A percentile compares a stretch with the other conserved stretches of the same genome.
Conservation (phyloP, 1,140 invertebrate species). For the Acromyrmex charruanus region DNA sequence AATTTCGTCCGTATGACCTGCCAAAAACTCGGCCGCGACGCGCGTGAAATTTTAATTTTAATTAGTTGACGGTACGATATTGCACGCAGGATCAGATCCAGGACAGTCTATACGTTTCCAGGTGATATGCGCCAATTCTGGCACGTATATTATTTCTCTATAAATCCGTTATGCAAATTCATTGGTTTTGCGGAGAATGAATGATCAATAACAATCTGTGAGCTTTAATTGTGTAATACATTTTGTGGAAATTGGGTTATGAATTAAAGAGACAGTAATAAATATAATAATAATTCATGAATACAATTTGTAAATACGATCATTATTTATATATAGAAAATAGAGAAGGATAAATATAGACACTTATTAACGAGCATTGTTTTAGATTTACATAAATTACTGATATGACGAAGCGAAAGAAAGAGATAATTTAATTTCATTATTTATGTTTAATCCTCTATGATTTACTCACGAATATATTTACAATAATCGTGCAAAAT, state of each 20-base stretch:
- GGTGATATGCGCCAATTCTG: constrained; percentile 13
- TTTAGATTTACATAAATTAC: not conserved
- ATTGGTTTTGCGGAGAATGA: not conserved
- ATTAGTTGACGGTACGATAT: constrained; percentile 47
- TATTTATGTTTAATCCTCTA: not conserved
- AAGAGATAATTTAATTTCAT: constrained; percentile 4
- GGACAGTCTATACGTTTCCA: constrained; percentile 16
- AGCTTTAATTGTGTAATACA: constrained; percentile 19
- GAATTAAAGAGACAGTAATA: constrained; percentile 18
- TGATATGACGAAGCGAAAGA: not conserved
- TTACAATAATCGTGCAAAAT: not conserved
- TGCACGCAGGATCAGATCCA: constrained; percentile 30
- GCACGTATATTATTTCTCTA: constrained; percentile 25
- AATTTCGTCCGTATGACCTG: constrained; percentile 40
- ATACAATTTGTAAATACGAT: constrained; percentile 17
- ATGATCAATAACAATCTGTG: constrained; percentile 32
- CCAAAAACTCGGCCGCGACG: constrained; percentile 29
- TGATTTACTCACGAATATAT: not conserved
- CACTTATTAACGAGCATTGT: not conserved
- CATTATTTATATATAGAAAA: not conserved
- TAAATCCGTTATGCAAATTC: constrained; percentile 29
- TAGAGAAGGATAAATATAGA: not conserved
- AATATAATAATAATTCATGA: constrained; percentile 8
- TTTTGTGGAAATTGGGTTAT: constrained; percentile 33
- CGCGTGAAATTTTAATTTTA: constrained; percentile 60